A percentile compares a stretch with the other conserved stretches of the same genome.
phyloP scores from a whole-genome alignment of 2,113 vertebrate species.

The Caloenas nicobarica region DNA sequence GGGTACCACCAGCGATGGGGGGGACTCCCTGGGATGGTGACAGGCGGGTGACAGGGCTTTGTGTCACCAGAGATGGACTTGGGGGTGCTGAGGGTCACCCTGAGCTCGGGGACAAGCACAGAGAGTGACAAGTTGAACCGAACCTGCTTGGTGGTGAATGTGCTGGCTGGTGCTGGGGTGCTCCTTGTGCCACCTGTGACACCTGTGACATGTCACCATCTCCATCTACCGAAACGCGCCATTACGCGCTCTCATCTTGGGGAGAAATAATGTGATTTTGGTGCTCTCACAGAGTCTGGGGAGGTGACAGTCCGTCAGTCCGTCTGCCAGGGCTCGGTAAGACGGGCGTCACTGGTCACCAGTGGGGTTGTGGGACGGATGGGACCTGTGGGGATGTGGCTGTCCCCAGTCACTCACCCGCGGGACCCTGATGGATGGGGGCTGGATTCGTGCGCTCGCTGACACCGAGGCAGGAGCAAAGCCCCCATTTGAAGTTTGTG shows the following conservation, averaged over 20 bases:
- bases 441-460: fast-evolving
- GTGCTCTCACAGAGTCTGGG: fast-evolving
- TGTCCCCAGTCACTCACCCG: fast-evolving
- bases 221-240: too few relatives aligned
- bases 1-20: not conserved
- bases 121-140: fast-evolving
- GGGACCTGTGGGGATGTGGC: not conserved
- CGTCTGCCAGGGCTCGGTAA: not conserved
- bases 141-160: not conserved
- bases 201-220: too few relatives aligned
- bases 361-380: not conserved
- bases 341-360: fast-evolving
- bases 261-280: not conserved
- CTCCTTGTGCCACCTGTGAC: not conserved
- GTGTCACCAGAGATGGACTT: not conserved
- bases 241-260: too few relatives aligned
- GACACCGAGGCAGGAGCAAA: too few relatives aligned
- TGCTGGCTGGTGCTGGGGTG: too few relatives aligned
- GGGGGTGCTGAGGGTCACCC: too few relatives aligned
- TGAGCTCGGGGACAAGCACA: not conserved
- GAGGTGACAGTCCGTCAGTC: not conserved
- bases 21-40: not conserved
- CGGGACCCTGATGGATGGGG: not conserved
- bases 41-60: not conserved
- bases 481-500: not conserved